Conservation (phyloP, 2,113 vertebrate genomes). For the Lucifuga dentata region DNA sequence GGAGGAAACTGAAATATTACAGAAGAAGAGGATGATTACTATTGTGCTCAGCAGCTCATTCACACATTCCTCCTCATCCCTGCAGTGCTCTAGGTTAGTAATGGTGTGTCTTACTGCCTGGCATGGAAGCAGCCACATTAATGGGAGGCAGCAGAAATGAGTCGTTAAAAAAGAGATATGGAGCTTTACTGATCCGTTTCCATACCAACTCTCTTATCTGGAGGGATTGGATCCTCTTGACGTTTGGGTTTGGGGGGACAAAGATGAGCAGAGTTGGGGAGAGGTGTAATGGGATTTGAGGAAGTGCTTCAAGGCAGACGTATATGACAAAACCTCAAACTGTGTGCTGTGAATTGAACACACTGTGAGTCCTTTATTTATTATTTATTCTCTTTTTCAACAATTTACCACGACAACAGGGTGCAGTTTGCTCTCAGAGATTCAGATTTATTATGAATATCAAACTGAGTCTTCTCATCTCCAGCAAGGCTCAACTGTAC, state of each 20-base stretch:
- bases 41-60: constrained; percentile 34
- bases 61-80: constrained; percentile 36
- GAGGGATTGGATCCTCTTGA: constrained; percentile 49
- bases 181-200: constrained; percentile 70
- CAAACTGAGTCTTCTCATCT: background rate
- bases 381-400: constrained; percentile 56
- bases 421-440: constrained; percentile 1
- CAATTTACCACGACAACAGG: constrained; percentile 38
- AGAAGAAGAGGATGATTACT: constrained; percentile 48
- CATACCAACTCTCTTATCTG: constrained; percentile 66
- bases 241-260: constrained; percentile 3
- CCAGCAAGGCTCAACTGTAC: background rate
- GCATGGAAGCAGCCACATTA: constrained; percentile 57
- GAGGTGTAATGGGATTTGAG: constrained; percentile 63
- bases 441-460: constrained; percentile 23
- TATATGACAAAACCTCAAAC: constrained; percentile 4
- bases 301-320: constrained; percentile 40
- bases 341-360: constrained; percentile 19
- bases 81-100: constrained; percentile 38
- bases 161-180: constrained; percentile 66
- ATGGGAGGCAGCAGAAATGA: constrained; percentile 64
- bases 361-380: constrained; percentile 5
- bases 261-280: background rate
- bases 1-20: constrained; percentile 65
- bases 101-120: constrained; percentile 32